These are phyloP conservation scores for Torymus auratus DNA, from an alignment of 2,888 invertebrate genomes.

Conservation along the genomic window DNA sequence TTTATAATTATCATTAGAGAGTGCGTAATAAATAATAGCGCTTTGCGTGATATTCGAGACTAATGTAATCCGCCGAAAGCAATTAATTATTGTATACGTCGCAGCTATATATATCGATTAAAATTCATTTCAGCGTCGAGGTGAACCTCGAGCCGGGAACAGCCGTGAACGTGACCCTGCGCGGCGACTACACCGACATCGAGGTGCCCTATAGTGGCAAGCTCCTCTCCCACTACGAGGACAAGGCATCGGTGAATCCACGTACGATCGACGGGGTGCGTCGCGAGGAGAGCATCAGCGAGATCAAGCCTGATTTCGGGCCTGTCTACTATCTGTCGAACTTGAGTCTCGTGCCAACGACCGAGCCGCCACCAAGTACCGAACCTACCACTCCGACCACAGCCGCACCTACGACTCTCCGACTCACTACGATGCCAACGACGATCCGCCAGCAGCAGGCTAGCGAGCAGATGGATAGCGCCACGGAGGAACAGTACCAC, in stretches of 20 bases:
- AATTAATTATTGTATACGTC: too few species aligned
- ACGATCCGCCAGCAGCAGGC: constrained; percentile 49
- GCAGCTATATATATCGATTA: too few species aligned
- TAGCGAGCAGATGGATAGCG: background rate
- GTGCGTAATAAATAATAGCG: too few species aligned
- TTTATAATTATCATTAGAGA: too few species aligned
- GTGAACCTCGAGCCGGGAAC: constrained; percentile 86
- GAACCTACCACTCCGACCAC: constrained; percentile 75
- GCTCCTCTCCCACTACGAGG: constrained; percentile 84
- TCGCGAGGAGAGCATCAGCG: constrained; percentile 82
- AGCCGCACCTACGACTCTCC: constrained; percentile 75
- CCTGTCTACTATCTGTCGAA: constrained; percentile 87
- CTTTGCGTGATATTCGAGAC: too few species aligned
- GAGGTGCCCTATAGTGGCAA: constrained; percentile 87
- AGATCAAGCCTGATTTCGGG: constrained; percentile 85
- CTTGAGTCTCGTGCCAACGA: constrained; percentile 87
- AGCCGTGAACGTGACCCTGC: constrained; percentile 88
- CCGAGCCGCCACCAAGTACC: constrained; percentile 81
- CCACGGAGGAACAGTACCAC: constrained; percentile 59
- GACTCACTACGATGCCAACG: constrained; percentile 70
- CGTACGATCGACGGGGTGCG: constrained; percentile 82
- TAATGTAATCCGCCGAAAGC: too few species aligned
- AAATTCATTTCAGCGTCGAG: constrained; percentile 78
- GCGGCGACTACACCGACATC: constrained; percentile 84
- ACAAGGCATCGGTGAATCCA: constrained; percentile 78